phyloP scores from a whole-genome alignment of 2,797 vertebrate species.

The Protonibea diacanthus region DNA sequence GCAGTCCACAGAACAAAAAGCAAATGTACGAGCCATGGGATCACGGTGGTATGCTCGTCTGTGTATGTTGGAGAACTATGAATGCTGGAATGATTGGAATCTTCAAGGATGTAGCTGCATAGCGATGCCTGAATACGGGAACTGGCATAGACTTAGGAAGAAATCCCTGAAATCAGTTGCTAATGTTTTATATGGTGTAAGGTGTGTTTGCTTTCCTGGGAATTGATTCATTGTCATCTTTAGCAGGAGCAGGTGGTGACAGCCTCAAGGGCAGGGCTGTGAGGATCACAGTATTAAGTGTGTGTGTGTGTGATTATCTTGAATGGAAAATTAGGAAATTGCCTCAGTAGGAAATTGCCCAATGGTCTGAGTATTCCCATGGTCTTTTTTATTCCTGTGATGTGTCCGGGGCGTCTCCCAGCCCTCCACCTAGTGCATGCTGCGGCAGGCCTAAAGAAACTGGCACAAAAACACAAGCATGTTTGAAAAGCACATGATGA shows the following conservation, averaged over 20 bases:
- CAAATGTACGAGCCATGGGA: constrained; percentile 39
- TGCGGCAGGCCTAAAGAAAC: neutral
- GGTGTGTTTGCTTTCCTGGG: constrained; percentile 39
- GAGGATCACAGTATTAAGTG: constrained; percentile 25
- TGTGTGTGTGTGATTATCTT: neutral
- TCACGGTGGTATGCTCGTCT: constrained; percentile 48
- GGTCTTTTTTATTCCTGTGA: neutral
- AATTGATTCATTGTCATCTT: constrained; percentile 33
- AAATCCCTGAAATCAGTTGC: constrained; percentile 16
- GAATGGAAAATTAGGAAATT: constrained; percentile 29
- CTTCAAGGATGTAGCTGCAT: constrained; percentile 19
- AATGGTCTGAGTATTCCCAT: constrained; percentile 20
- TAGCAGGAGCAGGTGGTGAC: constrained; percentile 12
- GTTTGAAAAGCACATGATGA: neutral
- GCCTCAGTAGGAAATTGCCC: constrained; percentile 7
- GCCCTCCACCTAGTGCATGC: constrained; percentile 13
- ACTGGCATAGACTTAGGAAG: constrained; percentile 1
- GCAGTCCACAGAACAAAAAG: constrained; percentile 50
- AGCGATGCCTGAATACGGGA: constrained; percentile 36
- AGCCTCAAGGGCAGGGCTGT: constrained; percentile 17
- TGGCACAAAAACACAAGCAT: neutral
- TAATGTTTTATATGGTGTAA: constrained; percentile 28
- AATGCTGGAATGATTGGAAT: constrained; percentile 58
- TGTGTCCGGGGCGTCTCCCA: constrained; percentile 28
- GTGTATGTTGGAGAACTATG: constrained; percentile 61